A percentile compares a stretch with the other conserved stretches of the same genome.
Conservation (phyloP, 2,113 vertebrate genomes). For the Psettodes erumei region DNA sequence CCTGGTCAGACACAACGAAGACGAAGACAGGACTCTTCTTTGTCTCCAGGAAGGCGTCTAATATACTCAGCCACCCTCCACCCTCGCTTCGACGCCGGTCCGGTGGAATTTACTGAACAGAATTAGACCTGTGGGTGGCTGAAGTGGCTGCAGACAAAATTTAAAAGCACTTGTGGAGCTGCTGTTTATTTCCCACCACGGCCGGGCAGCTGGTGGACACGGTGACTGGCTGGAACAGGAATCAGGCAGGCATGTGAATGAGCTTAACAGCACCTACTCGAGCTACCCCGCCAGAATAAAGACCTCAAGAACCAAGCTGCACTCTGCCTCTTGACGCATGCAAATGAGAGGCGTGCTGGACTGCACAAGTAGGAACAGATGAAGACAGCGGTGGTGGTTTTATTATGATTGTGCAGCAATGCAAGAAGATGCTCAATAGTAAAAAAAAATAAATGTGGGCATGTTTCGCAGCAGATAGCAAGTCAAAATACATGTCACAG, state of each 20-base stretch:
- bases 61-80: background rate
- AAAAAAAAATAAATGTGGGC: background rate
- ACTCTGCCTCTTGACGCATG: slow-evolving; percentile 35
- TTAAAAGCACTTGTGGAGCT: slow-evolving; percentile 50
- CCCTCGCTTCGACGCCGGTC: slow-evolving; percentile 15
- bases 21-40: background rate
- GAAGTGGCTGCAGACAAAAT: slow-evolving; percentile 28
- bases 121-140: slow-evolving; percentile 21
- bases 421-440: background rate
- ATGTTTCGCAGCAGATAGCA: background rate
- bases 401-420: background rate
- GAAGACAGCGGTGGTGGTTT: background rate
- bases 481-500: slow-evolving; percentile 16
- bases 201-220: slow-evolving; percentile 62
- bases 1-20: slow-evolving; percentile 41
- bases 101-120: slow-evolving; percentile 11
- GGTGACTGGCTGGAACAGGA: slow-evolving; percentile 67
- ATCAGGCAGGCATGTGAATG: slow-evolving; percentile 75
- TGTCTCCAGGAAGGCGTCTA: background rate
- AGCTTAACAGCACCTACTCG: slow-evolving; percentile 77
- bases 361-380: slow-evolving; percentile 16
- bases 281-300: slow-evolving; percentile 67
- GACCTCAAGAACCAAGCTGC: slow-evolving; percentile 52
- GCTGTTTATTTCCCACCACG: slow-evolving; percentile 67
- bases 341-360: slow-evolving; percentile 44